Conservation (phyloP, 2,888 invertebrate species). For the Notodonta ziczac region DNA sequence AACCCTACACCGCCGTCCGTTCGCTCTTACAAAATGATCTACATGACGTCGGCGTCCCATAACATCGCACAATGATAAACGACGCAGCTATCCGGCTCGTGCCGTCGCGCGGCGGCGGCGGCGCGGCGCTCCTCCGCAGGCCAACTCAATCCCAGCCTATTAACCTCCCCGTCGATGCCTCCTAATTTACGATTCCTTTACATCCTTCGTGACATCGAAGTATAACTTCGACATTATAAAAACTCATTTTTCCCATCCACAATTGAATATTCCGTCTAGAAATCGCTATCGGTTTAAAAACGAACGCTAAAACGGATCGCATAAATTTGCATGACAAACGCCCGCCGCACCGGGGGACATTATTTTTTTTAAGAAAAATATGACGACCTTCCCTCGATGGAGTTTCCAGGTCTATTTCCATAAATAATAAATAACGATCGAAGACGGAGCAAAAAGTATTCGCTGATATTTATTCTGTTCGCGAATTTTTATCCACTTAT, state of each 20-base stretch:
- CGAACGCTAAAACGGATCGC: constrained; percentile 76
- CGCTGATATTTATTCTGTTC: constrained; percentile 76
- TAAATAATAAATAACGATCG: constrained; percentile 83
- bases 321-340: constrained; percentile 83
- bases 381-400: constrained; percentile 77
- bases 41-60: constrained; percentile 51
- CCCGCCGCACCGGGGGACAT: constrained; percentile 67
- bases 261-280: constrained; percentile 76
- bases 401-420: constrained; percentile 81
- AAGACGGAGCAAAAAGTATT: constrained; percentile 75
- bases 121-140: constrained; percentile 1
- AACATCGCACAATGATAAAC: constrained; percentile 49
- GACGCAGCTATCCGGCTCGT: constrained; percentile 25
- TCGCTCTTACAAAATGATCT: constrained; percentile 48
- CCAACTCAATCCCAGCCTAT: constrained; percentile 19
- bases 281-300: constrained; percentile 78
- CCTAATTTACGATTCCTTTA: constrained; percentile 54
- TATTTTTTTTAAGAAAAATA: constrained; percentile 82
- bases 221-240: constrained; percentile 61
- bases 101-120: constrained; percentile 8
- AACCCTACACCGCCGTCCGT: constrained; percentile 21
- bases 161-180: constrained; percentile 23
- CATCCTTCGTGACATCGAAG: constrained; percentile 61
- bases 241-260: constrained; percentile 62
- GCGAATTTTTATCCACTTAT: constrained; percentile 78